These are phyloP conservation scores for Prunella strophiata DNA, from an alignment of 2,797 vertebrate genomes.

Conservation along the genomic window DNA sequence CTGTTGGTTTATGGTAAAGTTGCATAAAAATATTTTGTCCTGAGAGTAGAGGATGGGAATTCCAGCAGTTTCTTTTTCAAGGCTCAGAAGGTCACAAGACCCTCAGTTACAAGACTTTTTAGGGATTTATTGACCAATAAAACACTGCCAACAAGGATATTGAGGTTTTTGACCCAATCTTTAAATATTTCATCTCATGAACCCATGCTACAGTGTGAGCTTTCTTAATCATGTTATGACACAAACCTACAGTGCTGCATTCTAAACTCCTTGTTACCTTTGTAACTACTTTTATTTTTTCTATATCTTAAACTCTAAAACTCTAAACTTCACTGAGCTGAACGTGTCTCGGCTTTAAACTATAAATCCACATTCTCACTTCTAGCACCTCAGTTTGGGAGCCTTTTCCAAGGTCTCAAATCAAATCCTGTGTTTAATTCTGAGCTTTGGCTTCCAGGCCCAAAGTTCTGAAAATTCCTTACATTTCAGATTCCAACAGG, in stretches of 20 bases:
- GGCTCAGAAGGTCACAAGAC: background rate
- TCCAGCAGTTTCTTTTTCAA: background rate
- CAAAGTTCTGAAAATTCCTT: background rate
- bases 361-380: background rate
- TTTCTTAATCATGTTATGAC: background rate
- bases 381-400: background rate
- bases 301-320: background rate
- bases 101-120: background rate
- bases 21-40: background rate
- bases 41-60: background rate
- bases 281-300: background rate
- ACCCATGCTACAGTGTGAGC: background rate
- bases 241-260: background rate
- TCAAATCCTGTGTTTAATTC: background rate
- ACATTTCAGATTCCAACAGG: background rate
- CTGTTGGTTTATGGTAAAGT: background rate
- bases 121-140: background rate
- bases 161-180: background rate
- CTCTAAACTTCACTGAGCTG: background rate
- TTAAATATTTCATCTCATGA: background rate
- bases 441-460: background rate
- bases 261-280: background rate
- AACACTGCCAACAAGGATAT: background rate
- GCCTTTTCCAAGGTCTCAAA: background rate
- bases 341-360: background rate